Percentiles rank a stretch among this genome's conserved stretches.
phyloP scores from a whole-genome alignment of 2,797 vertebrate species.

The Cossypha niveicapilla region DNA sequence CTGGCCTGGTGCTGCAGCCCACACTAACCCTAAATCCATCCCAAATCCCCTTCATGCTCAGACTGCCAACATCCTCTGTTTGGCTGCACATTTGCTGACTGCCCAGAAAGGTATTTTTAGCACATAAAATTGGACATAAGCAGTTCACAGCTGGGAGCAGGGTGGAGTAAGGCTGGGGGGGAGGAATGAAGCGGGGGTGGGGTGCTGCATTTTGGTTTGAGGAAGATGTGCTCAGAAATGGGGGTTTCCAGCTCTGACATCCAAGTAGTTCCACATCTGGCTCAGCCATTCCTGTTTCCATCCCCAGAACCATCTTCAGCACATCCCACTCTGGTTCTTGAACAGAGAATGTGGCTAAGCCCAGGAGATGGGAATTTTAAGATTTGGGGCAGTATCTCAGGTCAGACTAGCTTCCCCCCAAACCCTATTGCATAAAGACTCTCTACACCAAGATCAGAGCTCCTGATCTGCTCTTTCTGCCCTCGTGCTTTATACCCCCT shows the following conservation, averaged over 20 bases:
- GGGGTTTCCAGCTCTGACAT: not conserved
- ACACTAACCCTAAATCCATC: not conserved
- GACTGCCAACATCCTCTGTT: not conserved
- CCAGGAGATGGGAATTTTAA: not conserved
- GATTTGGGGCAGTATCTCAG: not conserved
- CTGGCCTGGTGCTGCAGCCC: not conserved
- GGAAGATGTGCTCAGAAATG: not conserved
- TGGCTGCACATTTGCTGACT: not conserved
- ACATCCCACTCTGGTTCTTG: not conserved
- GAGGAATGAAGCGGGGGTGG: fast-evolving
- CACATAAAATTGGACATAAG: not conserved
- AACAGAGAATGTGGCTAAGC: fast-evolving
- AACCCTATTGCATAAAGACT: not conserved
- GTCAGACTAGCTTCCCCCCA: not conserved
- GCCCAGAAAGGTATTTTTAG: not conserved
- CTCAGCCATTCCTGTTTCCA: not conserved
- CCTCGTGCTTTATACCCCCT: fast-evolving
- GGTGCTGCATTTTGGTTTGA: not conserved
- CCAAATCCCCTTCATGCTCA: not conserved
- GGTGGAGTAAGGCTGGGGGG: not conserved
- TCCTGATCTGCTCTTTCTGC: not conserved
- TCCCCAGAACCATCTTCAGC: not conserved
- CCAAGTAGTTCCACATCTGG: not conserved
- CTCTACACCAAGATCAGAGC: not conserved
- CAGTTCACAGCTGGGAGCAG: not conserved